Evolutionary conservation across 2,113 vertebrate species (phyloP).

Genomic region (Python bivittatus): DNA sequence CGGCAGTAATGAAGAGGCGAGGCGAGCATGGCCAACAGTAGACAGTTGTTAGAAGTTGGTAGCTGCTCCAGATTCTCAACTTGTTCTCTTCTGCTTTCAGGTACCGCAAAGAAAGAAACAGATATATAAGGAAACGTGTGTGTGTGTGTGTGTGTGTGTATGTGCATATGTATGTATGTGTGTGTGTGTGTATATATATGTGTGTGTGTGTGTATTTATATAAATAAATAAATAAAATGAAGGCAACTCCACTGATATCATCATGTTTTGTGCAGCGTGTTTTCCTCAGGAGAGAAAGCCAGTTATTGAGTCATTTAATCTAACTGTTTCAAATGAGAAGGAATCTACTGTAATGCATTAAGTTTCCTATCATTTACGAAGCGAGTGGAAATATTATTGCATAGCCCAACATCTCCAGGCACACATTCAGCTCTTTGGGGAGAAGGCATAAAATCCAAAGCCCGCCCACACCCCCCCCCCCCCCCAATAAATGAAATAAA

Average conservation of each 20-base stretch:
- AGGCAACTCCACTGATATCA: not conserved
- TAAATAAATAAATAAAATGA: no score
- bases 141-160: no score
- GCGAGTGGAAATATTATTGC: not conserved
- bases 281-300: not conserved
- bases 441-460: constrained; percentile 9
- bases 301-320: not conserved
- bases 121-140: not conserved
- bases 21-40: not conserved
- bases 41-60: not conserved
- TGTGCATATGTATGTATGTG: no score
- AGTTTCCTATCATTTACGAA: constrained; percentile 10
- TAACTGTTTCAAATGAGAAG: not conserved
- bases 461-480: not conserved
- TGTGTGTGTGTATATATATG: no score
- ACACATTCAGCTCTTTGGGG: constrained; percentile 21
- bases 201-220: no score
- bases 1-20: not conserved
- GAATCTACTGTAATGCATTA: not conserved
- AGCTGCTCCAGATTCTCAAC: constrained; percentile 3
- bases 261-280: not conserved
- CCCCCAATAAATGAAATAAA: not conserved
- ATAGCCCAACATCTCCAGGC: constrained; percentile 11
- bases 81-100: not conserved
- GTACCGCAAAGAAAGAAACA: not conserved